Evolutionary conservation across 2,797 vertebrate species (phyloP), one percentile per base, ranked within the genome.

Genomic region (Argentina silus): DNA sequence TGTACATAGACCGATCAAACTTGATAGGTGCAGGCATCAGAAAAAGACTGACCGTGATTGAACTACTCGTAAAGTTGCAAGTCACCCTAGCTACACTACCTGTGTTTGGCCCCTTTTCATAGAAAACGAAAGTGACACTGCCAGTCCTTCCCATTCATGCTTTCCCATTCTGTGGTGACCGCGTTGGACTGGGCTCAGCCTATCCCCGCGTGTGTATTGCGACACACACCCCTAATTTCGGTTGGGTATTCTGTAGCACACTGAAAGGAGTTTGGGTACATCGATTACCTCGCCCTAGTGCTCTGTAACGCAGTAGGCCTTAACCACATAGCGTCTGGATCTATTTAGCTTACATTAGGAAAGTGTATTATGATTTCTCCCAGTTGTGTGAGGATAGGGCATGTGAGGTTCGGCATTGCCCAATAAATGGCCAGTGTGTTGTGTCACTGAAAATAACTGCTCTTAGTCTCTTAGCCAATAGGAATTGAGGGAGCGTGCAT

Each of bases 401-500:
- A 36, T 36, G 27, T 36, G 27, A 36, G 27, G 27, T 1, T 36
- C 27, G 27, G 4, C 27, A 36, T 36, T 36, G 27, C 27, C 27
- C 27, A 36, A 36, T 53, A 23, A 15, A 21, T 55, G 12, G 48
- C 48, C 3, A 27, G 19, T 7, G 50, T 27, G 9, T 10, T 5
- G 7, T 57, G 9, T 61, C 23, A 61, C 27, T 11, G 10, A 14
- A 63, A 63, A 43, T 17, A 43, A 48, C 47, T 48, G 60, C 36
- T 7, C 14, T 42, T 42, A 8, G 21, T 11, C 12, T 12, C 12
- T 12, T 12, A 43, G 27, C 6, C 42, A n/a, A 63, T 43, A 15
- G 36, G 15, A 27, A 15, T 63, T 19, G 19, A 74, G 67, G 87
- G 78, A n/a, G 36, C 79, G 88, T 82, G 85, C 86, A 80, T 90